Evolutionary conservation across 2,113 vertebrate genomes (phyloP).

Genomic region (Heliornis fulica): DNA sequence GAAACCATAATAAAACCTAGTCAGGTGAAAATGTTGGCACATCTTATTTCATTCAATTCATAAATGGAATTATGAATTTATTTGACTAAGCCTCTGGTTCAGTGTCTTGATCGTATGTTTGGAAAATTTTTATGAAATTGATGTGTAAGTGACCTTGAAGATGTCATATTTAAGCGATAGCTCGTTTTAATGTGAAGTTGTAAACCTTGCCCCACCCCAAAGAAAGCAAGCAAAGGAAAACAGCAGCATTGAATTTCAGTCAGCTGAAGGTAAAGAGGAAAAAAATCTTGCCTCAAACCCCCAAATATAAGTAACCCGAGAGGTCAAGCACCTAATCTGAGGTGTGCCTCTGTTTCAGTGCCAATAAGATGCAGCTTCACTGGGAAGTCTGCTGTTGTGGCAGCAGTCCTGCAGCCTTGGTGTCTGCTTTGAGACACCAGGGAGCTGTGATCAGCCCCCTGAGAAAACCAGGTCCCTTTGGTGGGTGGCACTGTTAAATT

Average conservation of each 20-base stretch:
- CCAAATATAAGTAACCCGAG: background rate
- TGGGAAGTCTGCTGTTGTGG: background rate
- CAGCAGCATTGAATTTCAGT: background rate
- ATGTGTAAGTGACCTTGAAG: conserved; percentile 61
- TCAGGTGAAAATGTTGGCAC: conserved; percentile 38
- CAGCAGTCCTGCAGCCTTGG: background rate
- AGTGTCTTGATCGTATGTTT: conserved; percentile 39
- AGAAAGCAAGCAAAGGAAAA: background rate
- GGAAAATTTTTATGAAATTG: conserved; percentile 42
- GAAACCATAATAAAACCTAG: conserved; percentile 11
- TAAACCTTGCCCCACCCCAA: background rate
- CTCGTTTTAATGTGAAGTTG: conserved; percentile 13
- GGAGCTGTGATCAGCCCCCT: background rate
- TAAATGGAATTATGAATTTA: conserved; percentile 34
- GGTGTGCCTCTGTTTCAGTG: background rate
- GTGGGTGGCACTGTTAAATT: background rate
- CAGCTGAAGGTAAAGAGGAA: background rate
- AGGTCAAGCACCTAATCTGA: background rate
- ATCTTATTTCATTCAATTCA: conserved; percentile 28
- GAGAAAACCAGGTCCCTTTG: background rate
- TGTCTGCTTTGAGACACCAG: background rate
- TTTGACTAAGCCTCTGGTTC: conserved; percentile 45
- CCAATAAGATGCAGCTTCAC: background rate
- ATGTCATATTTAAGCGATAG: background rate
- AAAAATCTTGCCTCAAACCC: background rate